Evolutionary conservation across 2,888 invertebrate genomes (phyloP).

Genomic region (Cotesia congregata): DNA sequence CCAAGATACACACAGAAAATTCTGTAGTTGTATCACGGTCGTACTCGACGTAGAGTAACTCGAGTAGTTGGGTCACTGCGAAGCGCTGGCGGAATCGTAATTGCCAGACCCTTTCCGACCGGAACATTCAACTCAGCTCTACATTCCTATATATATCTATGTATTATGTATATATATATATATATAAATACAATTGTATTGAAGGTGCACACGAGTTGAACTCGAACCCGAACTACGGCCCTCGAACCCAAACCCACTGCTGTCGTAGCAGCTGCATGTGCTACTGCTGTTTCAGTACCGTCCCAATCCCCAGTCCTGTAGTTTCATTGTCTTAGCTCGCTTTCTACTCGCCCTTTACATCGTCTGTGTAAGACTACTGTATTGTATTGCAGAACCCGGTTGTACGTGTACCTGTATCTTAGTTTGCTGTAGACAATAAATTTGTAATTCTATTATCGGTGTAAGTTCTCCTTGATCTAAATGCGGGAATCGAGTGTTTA

Average conservation of each 20-base stretch:
- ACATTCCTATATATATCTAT: neutral
- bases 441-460: constrained; percentile 48
- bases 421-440: constrained; percentile 29
- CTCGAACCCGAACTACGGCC: constrained; percentile 4
- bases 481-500: constrained; percentile 19
- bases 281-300: constrained; percentile 16
- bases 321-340: neutral
- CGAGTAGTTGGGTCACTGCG: constrained; percentile 39
- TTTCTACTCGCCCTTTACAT: neutral
- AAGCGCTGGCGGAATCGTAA: constrained; percentile 48
- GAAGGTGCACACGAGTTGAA: neutral
- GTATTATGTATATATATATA: constrained; percentile 24
- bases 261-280: constrained; percentile 11
- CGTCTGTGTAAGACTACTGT: constrained; percentile 8
- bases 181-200: constrained; percentile 10
- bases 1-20: neutral
- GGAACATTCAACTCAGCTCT: constrained; percentile 40
- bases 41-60: constrained; percentile 45
- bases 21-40: constrained; percentile 26
- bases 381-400: neutral
- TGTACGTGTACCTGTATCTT: constrained; percentile 28
- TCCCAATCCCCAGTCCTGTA: neutral
- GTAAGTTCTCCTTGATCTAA: constrained; percentile 32
- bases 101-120: constrained; percentile 46
- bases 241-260: constrained; percentile 11